These are phyloP conservation scores for Tylochromis polylepis DNA, from an alignment of 2,113 vertebrate species.

Conservation along the genomic window DNA sequence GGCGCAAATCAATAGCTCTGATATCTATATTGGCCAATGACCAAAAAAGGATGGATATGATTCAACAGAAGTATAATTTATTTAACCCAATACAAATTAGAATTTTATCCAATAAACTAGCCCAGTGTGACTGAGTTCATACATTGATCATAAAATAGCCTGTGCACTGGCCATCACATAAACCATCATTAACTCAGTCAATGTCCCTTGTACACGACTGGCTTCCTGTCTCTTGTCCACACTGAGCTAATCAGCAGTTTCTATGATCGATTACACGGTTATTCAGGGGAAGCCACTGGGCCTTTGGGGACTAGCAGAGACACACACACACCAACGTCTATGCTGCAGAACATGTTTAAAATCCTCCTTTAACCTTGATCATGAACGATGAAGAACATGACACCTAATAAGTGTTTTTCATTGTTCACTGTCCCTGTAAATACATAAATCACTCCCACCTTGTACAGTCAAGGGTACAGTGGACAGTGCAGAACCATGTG, in stretches of 20 bases:
- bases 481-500: background rate
- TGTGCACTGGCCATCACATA: conserved; percentile 25
- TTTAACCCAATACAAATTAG: background rate
- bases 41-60: background rate
- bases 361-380: conserved; percentile 64
- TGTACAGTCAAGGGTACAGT: conserved; percentile 49
- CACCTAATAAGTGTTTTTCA: conserved; percentile 66
- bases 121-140: background rate
- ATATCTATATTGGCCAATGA: background rate
- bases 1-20: background rate
- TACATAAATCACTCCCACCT: conserved; percentile 53
- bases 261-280: conserved; percentile 67
- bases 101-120: background rate
- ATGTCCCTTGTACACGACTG: conserved; percentile 52
- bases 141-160: conserved; percentile 36
- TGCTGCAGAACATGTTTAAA: conserved; percentile 50
- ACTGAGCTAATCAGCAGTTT: conserved; percentile 67
- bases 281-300: conserved; percentile 55
- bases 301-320: conserved; percentile 26
- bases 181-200: conserved; percentile 63
- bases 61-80: background rate
- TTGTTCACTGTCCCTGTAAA: conserved; percentile 58
- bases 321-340: background rate
- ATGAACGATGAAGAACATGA: conserved; percentile 59
- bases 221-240: conserved; percentile 42